A percentile compares a stretch with the other conserved stretches of the same genome.
Evolutionary conservation across 2,113 vertebrate genomes (phyloP).

Genomic region (Upupa epops): DNA sequence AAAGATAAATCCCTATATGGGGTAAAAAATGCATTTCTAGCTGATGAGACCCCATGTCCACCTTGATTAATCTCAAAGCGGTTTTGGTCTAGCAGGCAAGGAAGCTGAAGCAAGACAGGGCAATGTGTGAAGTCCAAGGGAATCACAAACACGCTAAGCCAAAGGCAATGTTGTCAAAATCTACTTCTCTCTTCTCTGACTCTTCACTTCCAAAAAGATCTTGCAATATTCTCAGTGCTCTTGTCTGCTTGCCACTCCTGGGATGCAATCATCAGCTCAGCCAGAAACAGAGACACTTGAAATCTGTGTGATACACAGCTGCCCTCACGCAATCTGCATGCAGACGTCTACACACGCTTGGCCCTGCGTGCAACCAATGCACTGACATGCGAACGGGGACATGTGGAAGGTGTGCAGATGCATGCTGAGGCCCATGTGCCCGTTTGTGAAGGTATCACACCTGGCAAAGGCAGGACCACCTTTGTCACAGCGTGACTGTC

Average conservation of each 20-base stretch:
- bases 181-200: neutral
- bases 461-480: neutral
- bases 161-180: constrained; percentile 7
- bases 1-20: neutral
- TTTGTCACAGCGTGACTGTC: neutral
- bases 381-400: rapidly evolving
- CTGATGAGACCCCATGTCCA: neutral
- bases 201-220: neutral
- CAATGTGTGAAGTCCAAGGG: neutral
- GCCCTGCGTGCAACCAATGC: rapidly evolving
- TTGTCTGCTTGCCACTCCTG: neutral
- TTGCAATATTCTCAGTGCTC: neutral
- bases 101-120: neutral
- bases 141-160: neutral
- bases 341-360: rapidly evolving
- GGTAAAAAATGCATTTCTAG: neutral
- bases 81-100: neutral
- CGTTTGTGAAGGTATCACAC: rapidly evolving
- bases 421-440: rapidly evolving
- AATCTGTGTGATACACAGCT: neutral
- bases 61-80: neutral
- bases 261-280: neutral
- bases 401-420: neutral
- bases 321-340: neutral
- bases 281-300: neutral